phyloP scores from a whole-genome alignment of 1,140 invertebrate genomes.

The Goniozus legneri region DNA sequence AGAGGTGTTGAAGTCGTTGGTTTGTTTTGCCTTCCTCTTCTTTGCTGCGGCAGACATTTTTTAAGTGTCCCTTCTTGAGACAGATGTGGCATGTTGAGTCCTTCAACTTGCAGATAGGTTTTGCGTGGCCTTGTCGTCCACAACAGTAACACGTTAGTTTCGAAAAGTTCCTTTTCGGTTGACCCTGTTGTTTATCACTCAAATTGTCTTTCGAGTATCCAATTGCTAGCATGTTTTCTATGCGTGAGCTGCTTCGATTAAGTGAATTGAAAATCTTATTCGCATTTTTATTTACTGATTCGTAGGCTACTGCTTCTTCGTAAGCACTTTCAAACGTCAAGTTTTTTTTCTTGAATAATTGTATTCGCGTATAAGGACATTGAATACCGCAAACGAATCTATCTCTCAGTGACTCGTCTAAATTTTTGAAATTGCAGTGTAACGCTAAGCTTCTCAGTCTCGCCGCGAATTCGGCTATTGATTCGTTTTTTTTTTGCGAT shows the following conservation, averaged over 20 bases:
- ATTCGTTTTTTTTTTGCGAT: constrained; percentile 3
- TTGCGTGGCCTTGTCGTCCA: constrained; percentile 14
- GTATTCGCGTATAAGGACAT: neutral
- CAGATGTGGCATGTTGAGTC: constrained; percentile 17
- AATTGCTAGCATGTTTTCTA: neutral
- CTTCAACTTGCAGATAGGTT: constrained; percentile 12
- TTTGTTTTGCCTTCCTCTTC: too few relatives aligned
- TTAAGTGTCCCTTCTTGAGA: constrained; percentile 18
- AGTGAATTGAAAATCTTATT: neutral
- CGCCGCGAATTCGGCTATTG: constrained; percentile 9
- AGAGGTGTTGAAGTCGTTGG: too few relatives aligned
- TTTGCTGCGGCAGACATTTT: constrained; percentile 13
- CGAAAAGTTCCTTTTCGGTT: neutral
- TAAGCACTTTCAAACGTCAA: neutral
- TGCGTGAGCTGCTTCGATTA: neutral
- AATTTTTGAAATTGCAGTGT: constrained; percentile 6
- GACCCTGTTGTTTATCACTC: neutral
- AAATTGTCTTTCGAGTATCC: neutral
- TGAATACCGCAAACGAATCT: constrained; percentile 4
- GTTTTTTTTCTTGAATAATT: constrained; percentile 2
- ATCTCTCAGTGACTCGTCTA: constrained; percentile 3
- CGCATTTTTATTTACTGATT: constrained; percentile 5
- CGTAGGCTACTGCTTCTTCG: neutral
- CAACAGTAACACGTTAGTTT: constrained; percentile 12
- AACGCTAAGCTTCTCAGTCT: constrained; percentile 6